A percentile compares a stretch with the other conserved stretches of the same genome.
Conservation (phyloP, 2,888 invertebrate genomes). For the Hyposoter dolosus region DNA sequence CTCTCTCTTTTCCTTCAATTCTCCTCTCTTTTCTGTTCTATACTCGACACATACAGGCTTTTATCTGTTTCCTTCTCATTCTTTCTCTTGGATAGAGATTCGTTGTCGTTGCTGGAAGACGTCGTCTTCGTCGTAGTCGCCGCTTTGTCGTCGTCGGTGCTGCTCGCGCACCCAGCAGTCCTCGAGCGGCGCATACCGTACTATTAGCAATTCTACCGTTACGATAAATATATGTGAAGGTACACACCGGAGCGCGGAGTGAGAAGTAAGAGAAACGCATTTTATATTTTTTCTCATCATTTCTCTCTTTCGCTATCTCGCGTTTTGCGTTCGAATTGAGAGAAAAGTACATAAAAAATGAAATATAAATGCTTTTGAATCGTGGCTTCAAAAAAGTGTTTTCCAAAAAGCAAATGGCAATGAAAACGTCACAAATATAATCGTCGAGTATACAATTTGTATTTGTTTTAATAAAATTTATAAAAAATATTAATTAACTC, state of each 20-base stretch:
- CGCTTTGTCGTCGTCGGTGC: constrained; percentile 21
- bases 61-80: constrained; percentile 38
- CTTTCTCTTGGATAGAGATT: constrained; percentile 19
- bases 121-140: constrained; percentile 29
- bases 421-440: not conserved
- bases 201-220: constrained; percentile 79
- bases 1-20: constrained; percentile 29
- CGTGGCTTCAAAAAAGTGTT: not conserved
- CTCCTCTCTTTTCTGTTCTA: constrained; percentile 27
- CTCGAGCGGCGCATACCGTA: constrained; percentile 65
- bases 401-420: not conserved
- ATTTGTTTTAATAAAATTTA: not conserved
- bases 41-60: constrained; percentile 30
- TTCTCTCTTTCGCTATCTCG: not conserved
- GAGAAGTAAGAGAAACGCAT: constrained; percentile 17
- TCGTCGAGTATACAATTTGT: not conserved
- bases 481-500: not conserved
- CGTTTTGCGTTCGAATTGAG: not conserved
- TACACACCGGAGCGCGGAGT: constrained; percentile 32
- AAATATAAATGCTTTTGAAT: not conserved
- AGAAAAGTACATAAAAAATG: constrained; percentile 24
- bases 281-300: constrained; percentile 16
- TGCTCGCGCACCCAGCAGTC: constrained; percentile 49
- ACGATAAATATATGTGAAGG: constrained; percentile 75
- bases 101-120: constrained; percentile 36